Evolutionary conservation across 2,888 invertebrate genomes (phyloP), one percentile per base, ranked within the genome.

Genomic region (Cantharis rufa): DNA sequence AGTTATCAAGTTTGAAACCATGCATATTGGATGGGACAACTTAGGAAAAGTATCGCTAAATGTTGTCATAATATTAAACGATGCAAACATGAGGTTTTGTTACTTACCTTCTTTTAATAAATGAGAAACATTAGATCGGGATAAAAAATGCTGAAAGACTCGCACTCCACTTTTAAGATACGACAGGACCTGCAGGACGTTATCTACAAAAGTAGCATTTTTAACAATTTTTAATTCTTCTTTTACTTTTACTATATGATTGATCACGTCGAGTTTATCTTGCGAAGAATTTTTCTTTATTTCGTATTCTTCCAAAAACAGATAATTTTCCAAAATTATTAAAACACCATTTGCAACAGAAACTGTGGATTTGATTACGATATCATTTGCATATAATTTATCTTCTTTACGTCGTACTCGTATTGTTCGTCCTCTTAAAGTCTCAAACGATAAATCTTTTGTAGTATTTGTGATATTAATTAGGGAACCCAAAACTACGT

Each of bases 91-190:
- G 24, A 5, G 24, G 24, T 32, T 13, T 32, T n/a, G 13, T 32
- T 32, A 83, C 86, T 85, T 84, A 90, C 90, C 89, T 84, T 91
- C 90, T 84, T 89, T 89, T 80, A 92, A 88, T 62, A 89, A 83
- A 83, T 90, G 89, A 68, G 91, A 91, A 69, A 92, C 90, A 86
- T 91, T 92, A 79, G 91, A 91, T 84, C 91, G 89, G 28, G 90
- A 89, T 79, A 92, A 87, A 84, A 92, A 92, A 85, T 92, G 91
- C 83, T 92, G 91, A 85, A 92, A 92, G 71, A 92, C 92, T 84
- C 91, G 89, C 75, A 92, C 92, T 76, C 92, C 91, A 79, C 90
- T 91, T 86, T 92, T 92, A 84, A 92, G 90, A 86, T 90, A 90
- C 80, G 90, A 89, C 80, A 92, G 86, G 83, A 92, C 89, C 83